Evolutionary conservation across 2,888 invertebrate species (phyloP), one percentile per base, ranked within the genome.

Genomic region (Schizaphis graminum): DNA sequence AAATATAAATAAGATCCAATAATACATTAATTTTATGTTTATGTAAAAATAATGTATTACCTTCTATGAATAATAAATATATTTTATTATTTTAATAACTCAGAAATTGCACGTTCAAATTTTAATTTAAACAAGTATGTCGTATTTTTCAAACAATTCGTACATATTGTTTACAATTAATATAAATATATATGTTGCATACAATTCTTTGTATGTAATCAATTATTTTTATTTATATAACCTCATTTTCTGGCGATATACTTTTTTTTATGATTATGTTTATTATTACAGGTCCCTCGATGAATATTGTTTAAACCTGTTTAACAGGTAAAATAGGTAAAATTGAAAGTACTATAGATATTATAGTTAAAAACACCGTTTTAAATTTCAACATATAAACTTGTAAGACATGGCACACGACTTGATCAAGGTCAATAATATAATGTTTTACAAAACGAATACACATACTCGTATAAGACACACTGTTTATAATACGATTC

Each of bases 271-370:
- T 35, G 24, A n/a, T 28, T 47, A 85, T 28, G 28, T 28, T n/a
- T 85, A 47, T 87, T 47, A 87, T 16, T 49, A n/a, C 1, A n/a
- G 8, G 61, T 57, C 8, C n/a, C 16, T 47, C 44, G 21, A 11
- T 28, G 5, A n/a, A 57, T 41, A 47, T 86, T 47, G 28, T 49
- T 87, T 49, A 53, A 91, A 91, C 91, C 91, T 41, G 91, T 91
- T 41, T 41, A 53, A 91, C 91, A 21, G 26, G 91, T 35, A 21
- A 35, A 35, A 53, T 49, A 53, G 84, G 24, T 41, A 91, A 84
- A 91, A 91, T 84, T 53, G 84, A 91, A 91, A 91, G 91, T 91
- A 91, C 84, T 53, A 91, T 26, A 77, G 26, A 28, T 24, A 57
- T 35, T 77, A 49, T 77, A 49, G 1, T 1, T 44, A 61, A 44